phyloP scores from a whole-genome alignment of 2,888 invertebrate genomes.

The Aplocera efformata region DNA sequence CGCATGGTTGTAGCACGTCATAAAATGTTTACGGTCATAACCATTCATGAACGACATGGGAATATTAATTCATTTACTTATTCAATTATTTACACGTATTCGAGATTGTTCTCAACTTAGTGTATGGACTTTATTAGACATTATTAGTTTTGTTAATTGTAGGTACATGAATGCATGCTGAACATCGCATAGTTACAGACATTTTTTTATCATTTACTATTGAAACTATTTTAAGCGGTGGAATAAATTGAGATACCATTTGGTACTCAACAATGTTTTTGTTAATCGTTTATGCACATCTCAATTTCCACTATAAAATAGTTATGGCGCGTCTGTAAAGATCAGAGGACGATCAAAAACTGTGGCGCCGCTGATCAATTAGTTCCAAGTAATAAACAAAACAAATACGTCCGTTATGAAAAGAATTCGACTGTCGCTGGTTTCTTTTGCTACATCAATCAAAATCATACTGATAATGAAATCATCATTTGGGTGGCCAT shows the following conservation, averaged over 20 bases:
- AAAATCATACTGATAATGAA: slow-evolving; percentile 81
- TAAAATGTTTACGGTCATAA: slow-evolving; percentile 24
- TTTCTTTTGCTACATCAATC: slow-evolving; percentile 78
- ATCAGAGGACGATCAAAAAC: slow-evolving; percentile 55
- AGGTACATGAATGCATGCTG: too few species aligned
- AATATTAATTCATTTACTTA: not conserved
- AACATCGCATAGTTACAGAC: too few species aligned
- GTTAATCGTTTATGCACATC: slow-evolving; percentile 7
- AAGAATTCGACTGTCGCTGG: slow-evolving; percentile 68
- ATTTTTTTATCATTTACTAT: too few species aligned
- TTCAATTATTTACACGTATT: not conserved
- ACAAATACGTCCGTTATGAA: slow-evolving; percentile 68
- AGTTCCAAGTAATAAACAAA: slow-evolving; percentile 77
- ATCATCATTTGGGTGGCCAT: slow-evolving; percentile 81
- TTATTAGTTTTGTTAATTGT: too few species aligned
- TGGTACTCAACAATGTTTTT: not conserved
- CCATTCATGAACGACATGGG: slow-evolving; percentile 7
- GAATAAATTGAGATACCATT: not conserved
- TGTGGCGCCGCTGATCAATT: slow-evolving; percentile 74
- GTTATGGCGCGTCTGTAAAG: slow-evolving; percentile 7
- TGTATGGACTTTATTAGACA: too few species aligned
- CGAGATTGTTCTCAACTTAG: not conserved
- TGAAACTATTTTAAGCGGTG: too few species aligned
- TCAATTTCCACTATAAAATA: slow-evolving; percentile 22
- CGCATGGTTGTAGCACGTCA: slow-evolving; percentile 20